Conservation (phyloP, 2,113 vertebrate genomes). For the Porphyrio hochstetteri region DNA sequence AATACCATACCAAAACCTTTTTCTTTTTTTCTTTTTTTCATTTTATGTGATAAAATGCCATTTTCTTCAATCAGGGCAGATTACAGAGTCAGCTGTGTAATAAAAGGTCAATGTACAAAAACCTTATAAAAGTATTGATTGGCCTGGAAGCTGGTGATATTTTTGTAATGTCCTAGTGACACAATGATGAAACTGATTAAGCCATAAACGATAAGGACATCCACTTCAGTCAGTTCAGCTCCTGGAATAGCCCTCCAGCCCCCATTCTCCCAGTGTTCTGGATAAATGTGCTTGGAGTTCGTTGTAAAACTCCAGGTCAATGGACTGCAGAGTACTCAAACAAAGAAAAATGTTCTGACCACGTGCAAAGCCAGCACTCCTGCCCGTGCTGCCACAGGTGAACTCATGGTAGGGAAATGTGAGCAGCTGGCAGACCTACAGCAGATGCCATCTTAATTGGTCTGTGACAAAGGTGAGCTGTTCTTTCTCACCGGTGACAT, state of each 20-base stretch:
- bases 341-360: slow-evolving; percentile 70
- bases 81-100: neutral
- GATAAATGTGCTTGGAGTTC: slow-evolving; percentile 77
- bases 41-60: neutral
- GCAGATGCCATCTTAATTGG: neutral
- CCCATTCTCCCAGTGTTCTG: slow-evolving; percentile 63
- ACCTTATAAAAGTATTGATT: neutral
- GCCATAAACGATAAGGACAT: slow-evolving; percentile 14
- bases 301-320: slow-evolving; percentile 67
- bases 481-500: neutral
- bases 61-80: neutral
- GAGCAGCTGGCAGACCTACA: slow-evolving; percentile 1
- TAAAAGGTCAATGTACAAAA: slow-evolving; percentile 35
- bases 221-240: slow-evolving; percentile 32
- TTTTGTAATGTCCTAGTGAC: slow-evolving; percentile 40
- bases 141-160: slow-evolving; percentile 25
- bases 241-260: slow-evolving; percentile 70
- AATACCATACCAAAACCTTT: neutral
- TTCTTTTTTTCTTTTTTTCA: neutral
- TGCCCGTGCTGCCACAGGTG: slow-evolving; percentile 34
- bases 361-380: slow-evolving; percentile 35
- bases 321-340: slow-evolving; percentile 70
- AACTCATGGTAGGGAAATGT: slow-evolving; percentile 8
- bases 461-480: neutral
- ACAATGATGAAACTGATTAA: slow-evolving; percentile 47